A percentile compares a stretch with the other conserved stretches of the same genome.
These are phyloP conservation scores for Lepidonotus clava DNA, from an alignment of 2,888 invertebrate genomes.

Conservation along the genomic window DNA sequence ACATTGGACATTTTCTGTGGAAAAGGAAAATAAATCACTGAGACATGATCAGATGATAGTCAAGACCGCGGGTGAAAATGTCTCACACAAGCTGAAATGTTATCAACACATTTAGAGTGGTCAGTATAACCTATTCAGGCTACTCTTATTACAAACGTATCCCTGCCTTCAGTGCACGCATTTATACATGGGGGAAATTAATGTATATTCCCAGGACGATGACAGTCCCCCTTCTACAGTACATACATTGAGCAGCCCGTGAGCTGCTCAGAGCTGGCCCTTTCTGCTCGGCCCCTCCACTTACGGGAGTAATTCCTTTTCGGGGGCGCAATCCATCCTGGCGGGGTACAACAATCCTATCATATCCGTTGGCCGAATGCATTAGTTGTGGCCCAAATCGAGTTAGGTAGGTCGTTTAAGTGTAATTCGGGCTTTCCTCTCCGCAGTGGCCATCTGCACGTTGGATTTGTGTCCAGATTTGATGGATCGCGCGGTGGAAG, in stretches of 20 bases:
- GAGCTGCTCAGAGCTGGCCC: background rate
- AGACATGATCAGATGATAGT: no score
- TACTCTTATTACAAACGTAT: no score
- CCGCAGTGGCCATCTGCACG: slow-evolving; percentile 36
- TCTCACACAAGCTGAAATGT: no score
- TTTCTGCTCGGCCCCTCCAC: background rate
- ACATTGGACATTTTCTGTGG: no score
- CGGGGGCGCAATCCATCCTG: slow-evolving; percentile 15
- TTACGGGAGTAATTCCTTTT: slow-evolving; percentile 14
- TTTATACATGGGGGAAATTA: no score
- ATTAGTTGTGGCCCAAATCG: slow-evolving; percentile 31
- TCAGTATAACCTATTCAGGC: no score
- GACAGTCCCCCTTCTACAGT: no score
- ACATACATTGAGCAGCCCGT: background rate
- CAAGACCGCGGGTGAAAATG: no score
- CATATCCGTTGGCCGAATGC: slow-evolving; percentile 16
- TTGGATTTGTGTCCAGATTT: slow-evolving; percentile 41
- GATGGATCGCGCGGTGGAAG: background rate
- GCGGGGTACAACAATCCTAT: slow-evolving; percentile 8
- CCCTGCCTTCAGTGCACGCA: no score
- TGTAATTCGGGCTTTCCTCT: slow-evolving; percentile 28
- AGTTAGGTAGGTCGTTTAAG: slow-evolving; percentile 41
- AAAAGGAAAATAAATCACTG: no score
- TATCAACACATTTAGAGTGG: no score
- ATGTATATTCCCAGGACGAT: no score